Conservation (phyloP, 1,140 invertebrate genomes). For the Leucophenga varia region DNA sequence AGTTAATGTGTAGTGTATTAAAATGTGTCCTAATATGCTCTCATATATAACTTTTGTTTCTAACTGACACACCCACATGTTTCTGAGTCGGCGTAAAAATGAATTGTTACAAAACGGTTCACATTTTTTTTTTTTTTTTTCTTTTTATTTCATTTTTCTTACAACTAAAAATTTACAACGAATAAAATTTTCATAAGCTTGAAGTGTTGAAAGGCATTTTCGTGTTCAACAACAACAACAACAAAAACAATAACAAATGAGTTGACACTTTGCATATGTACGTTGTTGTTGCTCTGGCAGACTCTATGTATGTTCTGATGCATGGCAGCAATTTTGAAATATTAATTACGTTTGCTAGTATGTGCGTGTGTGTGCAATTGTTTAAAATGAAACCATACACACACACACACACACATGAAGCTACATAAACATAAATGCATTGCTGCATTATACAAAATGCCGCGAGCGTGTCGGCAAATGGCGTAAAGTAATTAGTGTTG, state of each 20-base stretch:
- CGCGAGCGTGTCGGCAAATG: slow-evolving; percentile 11
- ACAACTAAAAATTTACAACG: too few species aligned
- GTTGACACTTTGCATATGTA: slow-evolving; percentile 35
- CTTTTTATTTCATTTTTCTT: slow-evolving; percentile 30
- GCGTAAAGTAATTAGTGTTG: slow-evolving; percentile 52
- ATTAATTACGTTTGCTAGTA: slow-evolving; percentile 45
- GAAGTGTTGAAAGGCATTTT: slow-evolving; percentile 34
- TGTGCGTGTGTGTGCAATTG: slow-evolving; percentile 24
- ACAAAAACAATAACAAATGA: too few species aligned
- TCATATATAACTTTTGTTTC: too few species aligned
- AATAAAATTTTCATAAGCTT: too few species aligned
- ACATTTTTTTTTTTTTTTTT: slow-evolving; percentile 37
- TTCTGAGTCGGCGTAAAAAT: slow-evolving; percentile 24
- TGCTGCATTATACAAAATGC: slow-evolving; percentile 24
- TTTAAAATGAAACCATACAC: too few species aligned
- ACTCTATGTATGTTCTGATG: neutral
- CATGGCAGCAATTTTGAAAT: slow-evolving; percentile 52
- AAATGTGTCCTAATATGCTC: too few species aligned
- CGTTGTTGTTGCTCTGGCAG: too few species aligned
- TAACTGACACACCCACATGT: too few species aligned
- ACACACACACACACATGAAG: too few species aligned
- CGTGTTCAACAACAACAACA: too few species aligned
- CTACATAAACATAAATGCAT: slow-evolving; percentile 1
- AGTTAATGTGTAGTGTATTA: too few species aligned
- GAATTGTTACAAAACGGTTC: slow-evolving; percentile 49